Evolutionary conservation across 2,113 vertebrate species (phyloP).

Genomic region (Perca flavescens): DNA sequence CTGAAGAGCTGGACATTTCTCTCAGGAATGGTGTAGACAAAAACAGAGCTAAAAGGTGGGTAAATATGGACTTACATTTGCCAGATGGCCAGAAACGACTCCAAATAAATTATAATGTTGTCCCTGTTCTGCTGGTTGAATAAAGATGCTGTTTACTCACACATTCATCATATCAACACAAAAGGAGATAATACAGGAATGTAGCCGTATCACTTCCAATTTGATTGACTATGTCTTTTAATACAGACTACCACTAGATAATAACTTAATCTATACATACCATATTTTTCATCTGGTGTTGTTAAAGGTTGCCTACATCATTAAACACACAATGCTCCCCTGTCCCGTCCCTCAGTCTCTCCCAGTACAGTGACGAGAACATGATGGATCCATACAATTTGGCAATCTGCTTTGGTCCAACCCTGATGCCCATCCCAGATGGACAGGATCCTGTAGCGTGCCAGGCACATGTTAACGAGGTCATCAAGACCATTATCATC

Average conservation of each 20-base stretch:
- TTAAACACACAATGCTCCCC: background rate
- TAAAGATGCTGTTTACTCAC: background rate
- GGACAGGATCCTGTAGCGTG: constrained; percentile 94
- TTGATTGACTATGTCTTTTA: background rate
- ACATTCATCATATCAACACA: background rate
- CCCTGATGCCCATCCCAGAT: constrained; percentile 96
- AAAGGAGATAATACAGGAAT: background rate
- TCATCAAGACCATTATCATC: constrained; percentile 96
- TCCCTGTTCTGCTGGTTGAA: background rate
- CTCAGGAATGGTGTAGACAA: background rate
- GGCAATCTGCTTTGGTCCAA: constrained; percentile 97
- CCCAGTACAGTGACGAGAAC: constrained; percentile 97
- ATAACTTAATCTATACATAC: background rate
- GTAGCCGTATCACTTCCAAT: background rate
- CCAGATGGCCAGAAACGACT: too few species aligned
- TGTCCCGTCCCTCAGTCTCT: constrained; percentile 84
- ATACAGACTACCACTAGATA: background rate
- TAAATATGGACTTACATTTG: background rate
- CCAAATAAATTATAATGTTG: background rate
- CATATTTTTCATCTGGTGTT: background rate
- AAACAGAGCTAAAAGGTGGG: background rate
- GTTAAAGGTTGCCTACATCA: background rate
- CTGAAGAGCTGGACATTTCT: background rate
- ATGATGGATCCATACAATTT: constrained; percentile 99
- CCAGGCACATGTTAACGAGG: constrained; percentile 96